phyloP scores from a whole-genome alignment of 2,888 invertebrate genomes.

The Lysandra bellargus region DNA sequence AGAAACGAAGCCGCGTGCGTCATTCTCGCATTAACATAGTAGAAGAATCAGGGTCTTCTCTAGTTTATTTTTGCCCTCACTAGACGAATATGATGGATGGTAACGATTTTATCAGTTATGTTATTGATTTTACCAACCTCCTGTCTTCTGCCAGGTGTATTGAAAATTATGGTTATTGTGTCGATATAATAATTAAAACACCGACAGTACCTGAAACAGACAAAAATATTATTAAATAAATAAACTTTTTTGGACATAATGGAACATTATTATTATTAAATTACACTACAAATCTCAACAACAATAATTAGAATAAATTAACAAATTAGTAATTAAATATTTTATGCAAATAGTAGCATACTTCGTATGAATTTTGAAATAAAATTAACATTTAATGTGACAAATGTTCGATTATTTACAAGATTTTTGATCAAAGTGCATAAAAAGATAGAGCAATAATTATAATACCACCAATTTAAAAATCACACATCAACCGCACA shows the following conservation, averaged over 20 bases:
- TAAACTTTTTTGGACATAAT: too few species aligned
- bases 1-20: not conserved
- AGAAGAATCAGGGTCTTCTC: not conserved
- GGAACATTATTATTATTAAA: too few species aligned
- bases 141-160: not conserved
- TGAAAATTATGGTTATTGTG: not conserved
- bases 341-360: not conserved
- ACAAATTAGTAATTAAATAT: not conserved
- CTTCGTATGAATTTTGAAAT: too few species aligned
- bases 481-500: too few species aligned
- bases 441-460: too few species aligned
- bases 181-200: not conserved
- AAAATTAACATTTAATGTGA: too few species aligned
- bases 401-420: too few species aligned
- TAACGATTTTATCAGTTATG: not conserved
- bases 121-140: slow-evolving; percentile 4
- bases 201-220: slow-evolving; percentile 21
- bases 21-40: not conserved
- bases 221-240: not conserved
- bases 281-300: too few species aligned
- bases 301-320: too few species aligned
- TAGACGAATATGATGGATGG: not conserved
- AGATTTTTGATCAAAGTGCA: too few species aligned
- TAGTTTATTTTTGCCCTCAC: not conserved
- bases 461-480: too few species aligned